Conservation (phyloP, 92 coral and sea anemone species). For the Parazoanthus darwini region DNA sequence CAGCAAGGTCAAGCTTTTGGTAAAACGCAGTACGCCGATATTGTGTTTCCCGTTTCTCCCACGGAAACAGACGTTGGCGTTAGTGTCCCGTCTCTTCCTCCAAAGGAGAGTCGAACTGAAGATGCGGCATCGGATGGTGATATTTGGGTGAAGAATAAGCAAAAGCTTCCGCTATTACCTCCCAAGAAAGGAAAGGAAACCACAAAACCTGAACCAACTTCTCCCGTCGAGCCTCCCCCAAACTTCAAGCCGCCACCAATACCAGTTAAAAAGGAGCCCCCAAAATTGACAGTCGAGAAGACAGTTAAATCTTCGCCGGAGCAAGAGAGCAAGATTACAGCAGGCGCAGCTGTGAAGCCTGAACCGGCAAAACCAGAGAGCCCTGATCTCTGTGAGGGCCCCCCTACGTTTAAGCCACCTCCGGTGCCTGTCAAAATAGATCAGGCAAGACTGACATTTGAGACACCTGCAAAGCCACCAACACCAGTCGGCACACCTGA, state of each 20-base stretch:
- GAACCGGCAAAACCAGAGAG: conserved; percentile 12
- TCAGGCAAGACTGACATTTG: conserved; percentile 8
- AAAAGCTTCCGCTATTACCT: conserved; percentile 58
- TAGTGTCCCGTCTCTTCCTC: conserved; percentile 64
- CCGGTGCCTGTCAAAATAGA: conserved; percentile 42
- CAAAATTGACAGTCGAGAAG: not conserved
- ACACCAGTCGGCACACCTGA: conserved; percentile 44
- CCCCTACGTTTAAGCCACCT: conserved; percentile 46
- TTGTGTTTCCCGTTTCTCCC: conserved; percentile 59
- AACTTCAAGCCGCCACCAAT: conserved; percentile 22
- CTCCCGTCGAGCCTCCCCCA: conserved; percentile 14
- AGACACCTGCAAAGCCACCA: conserved; percentile 17
- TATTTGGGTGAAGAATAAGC: conserved; percentile 74
- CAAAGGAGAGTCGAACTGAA: conserved; percentile 48
- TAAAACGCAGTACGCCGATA: conserved; percentile 89
- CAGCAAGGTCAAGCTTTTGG: conserved; percentile 30
- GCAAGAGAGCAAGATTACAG: conserved; percentile 16
- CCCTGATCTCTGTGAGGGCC: conserved; percentile 33
- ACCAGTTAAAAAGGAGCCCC: not conserved
- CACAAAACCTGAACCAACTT: not conserved
- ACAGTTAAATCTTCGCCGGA: not conserved
- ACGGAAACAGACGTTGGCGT: conserved; percentile 31
- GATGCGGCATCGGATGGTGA: conserved; percentile 42
- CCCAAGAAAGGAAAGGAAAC: conserved; percentile 52
- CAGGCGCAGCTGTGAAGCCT: not conserved